Conservation (phyloP, 2,113 vertebrate genomes). For the Rafetus swinhoei region DNA sequence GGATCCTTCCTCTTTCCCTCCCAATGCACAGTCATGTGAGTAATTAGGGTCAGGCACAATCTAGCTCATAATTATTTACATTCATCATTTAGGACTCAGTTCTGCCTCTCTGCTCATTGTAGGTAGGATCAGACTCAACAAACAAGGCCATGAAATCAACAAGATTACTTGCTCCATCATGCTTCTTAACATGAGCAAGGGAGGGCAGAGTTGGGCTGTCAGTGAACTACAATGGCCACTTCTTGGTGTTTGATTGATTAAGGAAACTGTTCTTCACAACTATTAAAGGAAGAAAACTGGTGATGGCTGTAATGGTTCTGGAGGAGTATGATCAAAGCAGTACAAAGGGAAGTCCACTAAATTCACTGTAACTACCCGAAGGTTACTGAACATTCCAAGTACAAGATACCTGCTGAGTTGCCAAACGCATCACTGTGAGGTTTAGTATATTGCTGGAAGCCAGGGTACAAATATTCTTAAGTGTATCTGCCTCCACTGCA, state of each 20-base stretch:
- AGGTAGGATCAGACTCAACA: neutral
- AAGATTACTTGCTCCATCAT: neutral
- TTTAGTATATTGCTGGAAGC: neutral
- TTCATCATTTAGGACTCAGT: fast-evolving
- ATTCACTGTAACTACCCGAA: neutral
- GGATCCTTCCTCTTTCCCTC: neutral
- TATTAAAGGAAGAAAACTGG: neutral
- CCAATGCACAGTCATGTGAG: neutral
- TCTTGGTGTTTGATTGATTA: neutral
- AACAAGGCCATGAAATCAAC: neutral
- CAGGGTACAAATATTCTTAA: neutral
- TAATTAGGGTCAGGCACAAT: fast-evolving
- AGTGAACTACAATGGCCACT: fast-evolving
- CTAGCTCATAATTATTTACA: neutral
- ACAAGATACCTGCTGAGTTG: no score
- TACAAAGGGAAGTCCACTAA: neutral
- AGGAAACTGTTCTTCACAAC: neutral
- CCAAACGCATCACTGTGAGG: neutral
- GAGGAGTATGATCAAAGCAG: neutral
- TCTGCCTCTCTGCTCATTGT: neutral
- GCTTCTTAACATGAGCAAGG: neutral
- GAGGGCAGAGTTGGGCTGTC: neutral
- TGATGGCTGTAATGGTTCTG: neutral
- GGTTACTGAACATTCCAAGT: no score
- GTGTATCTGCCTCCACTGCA: neutral